Conservation (phyloP, 1,140 invertebrate genomes). For the Drosophila lacteicornis region DNA sequence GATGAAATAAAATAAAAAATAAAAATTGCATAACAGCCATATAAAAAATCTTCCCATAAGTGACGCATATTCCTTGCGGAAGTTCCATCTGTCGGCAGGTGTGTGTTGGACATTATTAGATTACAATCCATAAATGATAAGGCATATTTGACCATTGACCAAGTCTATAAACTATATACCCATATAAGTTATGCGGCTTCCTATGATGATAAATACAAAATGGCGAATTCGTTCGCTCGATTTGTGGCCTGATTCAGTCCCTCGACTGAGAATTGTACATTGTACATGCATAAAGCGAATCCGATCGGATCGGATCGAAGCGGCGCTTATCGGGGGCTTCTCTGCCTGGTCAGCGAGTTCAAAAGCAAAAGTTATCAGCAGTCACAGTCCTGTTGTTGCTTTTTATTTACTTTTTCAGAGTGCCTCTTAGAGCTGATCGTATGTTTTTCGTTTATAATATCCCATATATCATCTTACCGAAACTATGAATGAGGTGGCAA, state of each 20-base stretch:
- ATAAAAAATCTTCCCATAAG: constrained; percentile 86
- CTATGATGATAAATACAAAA: constrained; percentile 49
- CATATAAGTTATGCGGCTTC: constrained; percentile 41
- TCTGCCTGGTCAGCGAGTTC: constrained; percentile 69
- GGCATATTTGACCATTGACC: constrained; percentile 26
- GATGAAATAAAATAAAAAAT: too few relatives aligned
- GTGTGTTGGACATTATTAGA: constrained; percentile 26
- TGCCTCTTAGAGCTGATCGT: constrained; percentile 22
- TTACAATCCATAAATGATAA: constrained; percentile 29
- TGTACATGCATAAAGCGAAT: constrained; percentile 20
- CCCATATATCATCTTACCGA: constrained; percentile 31
- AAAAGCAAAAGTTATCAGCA: constrained; percentile 55
- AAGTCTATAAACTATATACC: constrained; percentile 18
- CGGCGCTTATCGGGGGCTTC: constrained; percentile 50
- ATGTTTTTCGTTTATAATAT: constrained; percentile 36
- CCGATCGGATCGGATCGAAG: constrained; percentile 35
- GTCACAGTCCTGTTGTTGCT: constrained; percentile 11
- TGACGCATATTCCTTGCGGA: constrained; percentile 89
- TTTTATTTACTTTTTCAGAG: constrained; percentile 3
- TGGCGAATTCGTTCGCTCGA: constrained; percentile 26
- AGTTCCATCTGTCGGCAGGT: constrained; percentile 88
- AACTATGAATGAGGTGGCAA: constrained; percentile 17
- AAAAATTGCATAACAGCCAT: constrained; percentile 75
- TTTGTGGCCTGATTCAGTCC: constrained; percentile 23
- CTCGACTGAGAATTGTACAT: constrained; percentile 17